Conservation (phyloP, 1,140 invertebrate species). For the Vanessa atalanta region DNA sequence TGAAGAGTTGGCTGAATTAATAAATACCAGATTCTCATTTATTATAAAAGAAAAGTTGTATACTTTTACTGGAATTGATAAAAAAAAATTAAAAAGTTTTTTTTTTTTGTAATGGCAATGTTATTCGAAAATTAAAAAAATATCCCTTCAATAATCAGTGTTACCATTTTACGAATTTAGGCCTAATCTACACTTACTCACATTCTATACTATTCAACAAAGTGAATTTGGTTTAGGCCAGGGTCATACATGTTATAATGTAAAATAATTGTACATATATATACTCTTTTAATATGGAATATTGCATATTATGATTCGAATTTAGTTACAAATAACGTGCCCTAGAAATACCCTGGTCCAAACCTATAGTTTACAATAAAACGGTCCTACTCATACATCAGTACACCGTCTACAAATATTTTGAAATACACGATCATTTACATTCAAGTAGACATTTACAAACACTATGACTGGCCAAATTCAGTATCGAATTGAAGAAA, state of each 20-base stretch:
- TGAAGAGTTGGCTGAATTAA: neutral
- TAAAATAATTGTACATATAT: conserved; percentile 8
- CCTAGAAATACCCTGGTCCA: conserved; percentile 13
- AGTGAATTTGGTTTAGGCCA: conserved; percentile 14
- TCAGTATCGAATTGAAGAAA: conserved; percentile 42
- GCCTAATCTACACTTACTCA: conserved; percentile 40
- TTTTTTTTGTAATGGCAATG: neutral
- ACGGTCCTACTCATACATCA: neutral
- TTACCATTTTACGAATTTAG: conserved; percentile 35
- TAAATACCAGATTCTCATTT: neutral
- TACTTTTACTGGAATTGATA: too few relatives aligned
- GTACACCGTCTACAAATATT: conserved; percentile 11
- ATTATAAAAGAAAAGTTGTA: neutral
- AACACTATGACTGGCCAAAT: conserved; percentile 54
- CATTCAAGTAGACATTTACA: conserved; percentile 62
- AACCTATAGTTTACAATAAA: neutral
- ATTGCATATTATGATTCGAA: conserved; percentile 4
- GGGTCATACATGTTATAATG: conserved; percentile 1
- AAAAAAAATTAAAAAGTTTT: neutral
- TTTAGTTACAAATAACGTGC: neutral
- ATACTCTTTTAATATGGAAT: conserved; percentile 7
- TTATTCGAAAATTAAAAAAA: conserved; percentile 3
- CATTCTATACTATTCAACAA: conserved; percentile 32
- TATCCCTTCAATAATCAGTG: conserved; percentile 14
- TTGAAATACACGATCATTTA: conserved; percentile 38